Evolutionary conservation across 1,140 invertebrate species (phyloP).

Genomic region (Diorhabda elongata): DNA sequence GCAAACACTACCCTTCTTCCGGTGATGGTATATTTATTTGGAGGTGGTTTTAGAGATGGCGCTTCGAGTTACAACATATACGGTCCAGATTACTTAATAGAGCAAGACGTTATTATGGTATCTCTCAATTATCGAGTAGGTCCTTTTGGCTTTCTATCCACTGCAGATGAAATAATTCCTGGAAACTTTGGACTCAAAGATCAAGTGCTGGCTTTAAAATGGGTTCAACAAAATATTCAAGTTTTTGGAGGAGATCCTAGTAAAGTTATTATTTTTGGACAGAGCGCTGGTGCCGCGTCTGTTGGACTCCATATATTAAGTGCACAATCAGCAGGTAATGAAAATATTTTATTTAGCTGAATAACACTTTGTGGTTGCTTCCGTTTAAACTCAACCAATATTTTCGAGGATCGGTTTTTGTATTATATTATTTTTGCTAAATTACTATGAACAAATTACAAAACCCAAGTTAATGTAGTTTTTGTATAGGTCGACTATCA

Average conservation of each 20-base stretch:
- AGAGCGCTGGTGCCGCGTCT: slow-evolving; percentile 13
- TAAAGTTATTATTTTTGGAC: slow-evolving; percentile 13
- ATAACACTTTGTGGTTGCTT: background rate
- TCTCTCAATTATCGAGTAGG: slow-evolving; percentile 50
- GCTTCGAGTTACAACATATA: slow-evolving; percentile 35
- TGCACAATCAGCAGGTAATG: slow-evolving; percentile 5
- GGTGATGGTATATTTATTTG: slow-evolving; percentile 18
- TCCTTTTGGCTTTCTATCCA: slow-evolving; percentile 40
- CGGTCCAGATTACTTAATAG: slow-evolving; percentile 59
- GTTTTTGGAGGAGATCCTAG: slow-evolving; percentile 16
- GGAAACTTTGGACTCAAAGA: slow-evolving; percentile 18
- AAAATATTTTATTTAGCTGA: background rate
- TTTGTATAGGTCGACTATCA: too few relatives aligned
- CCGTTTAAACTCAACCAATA: too few relatives aligned
- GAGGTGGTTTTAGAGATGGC: slow-evolving; percentile 16
- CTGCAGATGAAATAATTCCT: slow-evolving; percentile 12
- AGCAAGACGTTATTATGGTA: slow-evolving; percentile 50
- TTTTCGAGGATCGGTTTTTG: too few relatives aligned
- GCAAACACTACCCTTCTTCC: slow-evolving; percentile 9
- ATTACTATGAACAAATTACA: too few relatives aligned
- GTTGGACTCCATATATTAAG: slow-evolving; percentile 10
- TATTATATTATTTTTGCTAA: too few relatives aligned
- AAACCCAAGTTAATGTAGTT: too few relatives aligned
- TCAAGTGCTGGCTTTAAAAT: slow-evolving; percentile 14
- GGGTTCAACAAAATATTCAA: slow-evolving; percentile 14